Conservation (phyloP, 2,797 vertebrate genomes). For the Florisuga fusca region DNA sequence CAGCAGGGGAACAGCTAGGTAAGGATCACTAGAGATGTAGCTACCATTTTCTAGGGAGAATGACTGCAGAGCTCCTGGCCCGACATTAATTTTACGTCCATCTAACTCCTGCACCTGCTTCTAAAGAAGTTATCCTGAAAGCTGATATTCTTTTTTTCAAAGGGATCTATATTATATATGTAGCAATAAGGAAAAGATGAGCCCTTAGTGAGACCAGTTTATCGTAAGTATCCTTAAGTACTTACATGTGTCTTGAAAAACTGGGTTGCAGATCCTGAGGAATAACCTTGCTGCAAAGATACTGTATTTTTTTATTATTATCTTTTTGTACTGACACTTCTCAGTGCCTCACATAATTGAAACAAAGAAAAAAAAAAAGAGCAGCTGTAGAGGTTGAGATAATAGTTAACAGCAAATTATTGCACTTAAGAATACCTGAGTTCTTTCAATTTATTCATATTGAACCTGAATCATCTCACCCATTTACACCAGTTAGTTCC, state of each 20-base stretch:
- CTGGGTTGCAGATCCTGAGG: not conserved
- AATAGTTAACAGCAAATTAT: not conserved
- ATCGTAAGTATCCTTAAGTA: not conserved
- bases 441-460: not conserved
- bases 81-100: not conserved
- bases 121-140: not conserved
- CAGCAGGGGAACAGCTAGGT: not conserved
- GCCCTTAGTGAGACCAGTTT: not conserved
- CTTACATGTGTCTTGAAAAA: not conserved
- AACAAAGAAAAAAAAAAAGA: not conserved
- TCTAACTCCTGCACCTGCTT: not conserved
- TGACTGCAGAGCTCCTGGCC: not conserved
- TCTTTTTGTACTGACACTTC: not conserved
- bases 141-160: not conserved
- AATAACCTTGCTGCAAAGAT: not conserved
- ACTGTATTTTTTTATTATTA: not conserved
- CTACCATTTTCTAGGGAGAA: not conserved
- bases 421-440: not conserved
- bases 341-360: not conserved
- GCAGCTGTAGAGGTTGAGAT: not conserved
- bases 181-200: not conserved
- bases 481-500: not conserved
- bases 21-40: accelerated
- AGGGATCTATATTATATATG: not conserved
- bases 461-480: not conserved